Percentiles rank a stretch among this genome's conserved stretches.
Conservation (phyloP, 2,888 invertebrate species). For the Thereva nobilitata region DNA sequence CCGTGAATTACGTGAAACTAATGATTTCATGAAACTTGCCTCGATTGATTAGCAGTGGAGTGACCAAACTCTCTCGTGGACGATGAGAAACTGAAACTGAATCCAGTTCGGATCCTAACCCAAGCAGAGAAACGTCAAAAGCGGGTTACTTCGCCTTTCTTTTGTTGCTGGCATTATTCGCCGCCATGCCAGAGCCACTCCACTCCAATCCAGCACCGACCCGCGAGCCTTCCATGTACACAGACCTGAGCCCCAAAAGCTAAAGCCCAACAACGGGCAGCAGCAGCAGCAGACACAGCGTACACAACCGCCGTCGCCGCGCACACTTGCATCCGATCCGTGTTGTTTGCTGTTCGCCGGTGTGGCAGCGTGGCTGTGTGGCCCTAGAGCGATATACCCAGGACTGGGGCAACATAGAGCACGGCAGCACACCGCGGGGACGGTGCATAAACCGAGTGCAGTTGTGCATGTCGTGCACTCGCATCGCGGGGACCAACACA, state of each 20-base stretch:
- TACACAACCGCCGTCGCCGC: too few relatives aligned
- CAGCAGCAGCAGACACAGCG: background rate
- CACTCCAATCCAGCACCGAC: slow-evolving; percentile 21
- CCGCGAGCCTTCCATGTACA: background rate
- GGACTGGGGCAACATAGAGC: slow-evolving; percentile 3
- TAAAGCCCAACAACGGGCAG: too few relatives aligned
- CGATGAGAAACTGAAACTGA: slow-evolving; percentile 32
- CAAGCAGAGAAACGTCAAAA: slow-evolving; percentile 32
- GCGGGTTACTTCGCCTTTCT: slow-evolving; percentile 23
- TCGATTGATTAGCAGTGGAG: background rate
- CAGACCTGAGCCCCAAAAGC: too few relatives aligned
- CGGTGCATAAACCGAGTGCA: slow-evolving; percentile 20
- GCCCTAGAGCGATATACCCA: background rate
- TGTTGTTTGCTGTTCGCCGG: too few relatives aligned
- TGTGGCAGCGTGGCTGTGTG: too few relatives aligned
- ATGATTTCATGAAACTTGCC: background rate
- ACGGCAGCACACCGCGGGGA: slow-evolving; percentile 10
- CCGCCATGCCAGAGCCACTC: slow-evolving; percentile 16
- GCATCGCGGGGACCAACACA: background rate
- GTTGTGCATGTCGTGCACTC: slow-evolving; percentile 5
- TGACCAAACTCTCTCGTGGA: slow-evolving; percentile 28
- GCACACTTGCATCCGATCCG: too few relatives aligned
- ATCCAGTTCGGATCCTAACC: slow-evolving; percentile 28
- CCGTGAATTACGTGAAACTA: slow-evolving; percentile 15
- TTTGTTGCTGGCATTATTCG: slow-evolving; percentile 15